Evolutionary conservation across 2,888 invertebrate species (phyloP).

Genomic region (Tubiluchus corallicola): DNA sequence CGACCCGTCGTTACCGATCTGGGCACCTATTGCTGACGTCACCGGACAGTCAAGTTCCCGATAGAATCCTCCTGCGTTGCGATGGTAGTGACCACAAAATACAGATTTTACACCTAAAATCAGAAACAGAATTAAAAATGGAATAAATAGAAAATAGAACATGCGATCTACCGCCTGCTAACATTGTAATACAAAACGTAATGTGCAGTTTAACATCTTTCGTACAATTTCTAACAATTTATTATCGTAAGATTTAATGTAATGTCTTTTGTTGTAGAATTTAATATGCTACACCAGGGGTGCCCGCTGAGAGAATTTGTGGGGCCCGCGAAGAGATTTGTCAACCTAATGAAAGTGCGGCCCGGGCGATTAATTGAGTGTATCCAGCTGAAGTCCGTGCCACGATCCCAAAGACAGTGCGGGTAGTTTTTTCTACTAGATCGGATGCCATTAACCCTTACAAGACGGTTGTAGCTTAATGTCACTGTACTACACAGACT

Average conservation of each 20-base stretch:
- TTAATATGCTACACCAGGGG: too few relatives aligned
- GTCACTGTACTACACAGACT: too few relatives aligned
- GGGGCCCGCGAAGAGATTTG: too few relatives aligned
- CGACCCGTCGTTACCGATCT: slow-evolving; percentile 28
- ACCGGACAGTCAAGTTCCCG: slow-evolving; percentile 30
- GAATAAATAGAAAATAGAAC: slow-evolving; percentile 4
- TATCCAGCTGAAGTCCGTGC: too few relatives aligned
- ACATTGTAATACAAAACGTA: slow-evolving; percentile 11
- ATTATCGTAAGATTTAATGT: neutral
- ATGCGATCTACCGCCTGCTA: neutral
- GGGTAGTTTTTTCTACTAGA: too few relatives aligned
- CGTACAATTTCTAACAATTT: slow-evolving; percentile 4
- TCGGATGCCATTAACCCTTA: too few relatives aligned
- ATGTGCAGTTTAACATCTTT: neutral
- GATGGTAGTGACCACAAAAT: slow-evolving; percentile 35
- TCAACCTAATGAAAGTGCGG: too few relatives aligned
- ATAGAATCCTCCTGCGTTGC: slow-evolving; percentile 31
- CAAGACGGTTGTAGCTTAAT: too few relatives aligned
- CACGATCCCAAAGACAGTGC: too few relatives aligned
- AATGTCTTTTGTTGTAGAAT: too few relatives aligned
- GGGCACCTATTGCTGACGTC: slow-evolving; percentile 34
- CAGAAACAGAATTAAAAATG: neutral
- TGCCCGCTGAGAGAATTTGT: too few relatives aligned
- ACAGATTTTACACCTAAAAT: slow-evolving; percentile 28
- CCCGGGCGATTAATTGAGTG: too few relatives aligned